Percentiles rank a stretch among this genome's conserved stretches.
Evolutionary conservation across 2,888 invertebrate species (phyloP).

Genomic region (Caenorhabditis sinica): DNA sequence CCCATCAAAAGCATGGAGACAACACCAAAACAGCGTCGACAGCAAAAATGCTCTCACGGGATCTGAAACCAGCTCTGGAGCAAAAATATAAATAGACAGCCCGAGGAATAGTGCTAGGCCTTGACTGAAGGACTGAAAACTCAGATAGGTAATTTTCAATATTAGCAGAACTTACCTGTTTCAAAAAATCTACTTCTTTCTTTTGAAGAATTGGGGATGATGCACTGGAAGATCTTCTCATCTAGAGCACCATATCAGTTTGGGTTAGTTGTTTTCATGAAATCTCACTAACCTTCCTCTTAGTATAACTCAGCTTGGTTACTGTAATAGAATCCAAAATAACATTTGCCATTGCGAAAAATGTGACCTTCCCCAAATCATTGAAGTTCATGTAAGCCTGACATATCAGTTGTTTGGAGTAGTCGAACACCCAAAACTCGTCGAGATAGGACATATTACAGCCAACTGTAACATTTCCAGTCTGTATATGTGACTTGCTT

Average conservation of each 20-base stretch:
- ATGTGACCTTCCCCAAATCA: conserved; percentile 2
- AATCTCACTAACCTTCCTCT: conserved; percentile 1
- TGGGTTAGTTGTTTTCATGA: background rate
- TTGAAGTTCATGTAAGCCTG: conserved; percentile 15
- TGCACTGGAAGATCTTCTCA: background rate
- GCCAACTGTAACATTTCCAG: background rate
- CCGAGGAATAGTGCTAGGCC: conserved; percentile 11
- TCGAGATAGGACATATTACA: conserved; percentile 27
- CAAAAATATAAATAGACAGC: conserved; percentile 19
- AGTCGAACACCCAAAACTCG: conserved; percentile 34
- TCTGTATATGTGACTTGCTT: background rate
- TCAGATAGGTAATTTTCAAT: background rate
- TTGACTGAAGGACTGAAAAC: conserved; percentile 37
- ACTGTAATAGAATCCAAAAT: conserved; percentile 12
- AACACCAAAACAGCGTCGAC: conserved; percentile 34
- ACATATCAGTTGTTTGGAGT: conserved; percentile 18
- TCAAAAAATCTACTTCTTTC: conserved; percentile 28
- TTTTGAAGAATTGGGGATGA: background rate
- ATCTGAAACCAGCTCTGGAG: conserved; percentile 12
- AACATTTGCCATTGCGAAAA: conserved; percentile 10
- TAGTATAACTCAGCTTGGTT: background rate
- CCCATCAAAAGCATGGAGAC: conserved; percentile 34
- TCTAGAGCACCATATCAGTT: background rate
- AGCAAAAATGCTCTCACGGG: conserved; percentile 16
- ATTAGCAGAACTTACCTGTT: background rate